Base-by-base conservation (phyloP, 1,140 invertebrate genomes). In the Drosophila prosaltans region DNA sequence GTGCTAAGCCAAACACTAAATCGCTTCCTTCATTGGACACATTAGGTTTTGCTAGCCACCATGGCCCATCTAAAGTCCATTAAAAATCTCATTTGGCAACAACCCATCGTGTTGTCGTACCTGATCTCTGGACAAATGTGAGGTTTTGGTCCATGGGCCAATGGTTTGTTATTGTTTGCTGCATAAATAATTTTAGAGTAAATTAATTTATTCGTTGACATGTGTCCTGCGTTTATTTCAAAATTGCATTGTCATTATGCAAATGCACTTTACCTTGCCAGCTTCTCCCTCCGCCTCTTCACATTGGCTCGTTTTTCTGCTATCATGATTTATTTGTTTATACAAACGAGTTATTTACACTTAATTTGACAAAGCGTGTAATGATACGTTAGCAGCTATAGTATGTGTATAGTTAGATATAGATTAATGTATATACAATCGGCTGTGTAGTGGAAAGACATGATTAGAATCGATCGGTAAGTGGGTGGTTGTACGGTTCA, bases 181-280 rank as follows among this genome's bases (percentile, higher is more conserved):
- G 84, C 84, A 88, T 89, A 88, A 88, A 88, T 89, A 88, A 88
- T 71, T 69, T 80, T 79, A 70, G 84, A 80, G 84, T 84, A 89
- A 89, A 89, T 88, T 88, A 88, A 88, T 88, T 88, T 88, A 88
- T 88, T 88, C 84, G 84, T 78, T 84, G 84, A 88, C 84, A 88
- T 88, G 84, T 88, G 84, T 88, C 84, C 82, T 74, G 73, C 76
- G 83, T 86, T 86, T 88, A 77, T 88, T 86, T 77, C 76, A 88
- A 86, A 51, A 86, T 88, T 86, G 83, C 83, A 88, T 88, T 89
- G 80, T 89, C 80, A 88, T 88, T 88, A 89, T 88, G 83, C 83
- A 88, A 88, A 88, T 88, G 84, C 83, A 88, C 75, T 82, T 72
- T 88, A 48, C 66, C 59, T 59, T 59, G 26, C 63, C 54, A 0